Percentiles rank a stretch among this genome's conserved stretches.
These are phyloP conservation scores for Tholera decimalis DNA, from an alignment of 2,888 invertebrate species.

Conservation along the genomic window DNA sequence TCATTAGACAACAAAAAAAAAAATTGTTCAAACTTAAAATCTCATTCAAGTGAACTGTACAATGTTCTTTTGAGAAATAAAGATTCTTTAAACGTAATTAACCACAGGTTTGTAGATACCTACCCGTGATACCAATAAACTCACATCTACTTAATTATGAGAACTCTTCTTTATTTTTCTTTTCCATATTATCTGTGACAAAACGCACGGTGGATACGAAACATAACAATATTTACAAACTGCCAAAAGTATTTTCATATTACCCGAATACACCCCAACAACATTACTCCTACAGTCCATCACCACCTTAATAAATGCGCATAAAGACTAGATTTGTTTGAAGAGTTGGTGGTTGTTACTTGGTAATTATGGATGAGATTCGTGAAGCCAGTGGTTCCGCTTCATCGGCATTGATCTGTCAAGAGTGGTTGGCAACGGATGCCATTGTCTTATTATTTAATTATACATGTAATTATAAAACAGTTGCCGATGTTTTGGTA, in stretches of 20 bases:
- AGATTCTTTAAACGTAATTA: no score
- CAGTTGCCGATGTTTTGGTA: background rate
- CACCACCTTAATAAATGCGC: slow-evolving; percentile 21
- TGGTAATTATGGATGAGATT: slow-evolving; percentile 60
- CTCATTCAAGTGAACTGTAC: no score
- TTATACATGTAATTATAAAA: slow-evolving; percentile 48
- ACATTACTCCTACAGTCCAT: slow-evolving; percentile 45
- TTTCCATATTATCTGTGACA: background rate
- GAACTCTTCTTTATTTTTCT: background rate
- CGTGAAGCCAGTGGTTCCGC: slow-evolving; percentile 80
- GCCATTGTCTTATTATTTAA: slow-evolving; percentile 67
- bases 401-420: slow-evolving; percentile 82
- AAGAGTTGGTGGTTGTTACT: slow-evolving; percentile 6
- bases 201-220: slow-evolving; percentile 67
- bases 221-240: slow-evolving; percentile 55
- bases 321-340: slow-evolving; percentile 59
- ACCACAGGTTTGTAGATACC: no score
- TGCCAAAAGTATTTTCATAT: slow-evolving; percentile 55
- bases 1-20: no score
- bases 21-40: no score
- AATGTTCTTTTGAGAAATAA: no score
- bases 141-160: no score
- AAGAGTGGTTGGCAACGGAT: slow-evolving; percentile 66
- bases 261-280: slow-evolving; percentile 62
- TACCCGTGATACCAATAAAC: no score